phyloP scores from a whole-genome alignment of 64 coral and sea anemone species.

The Pocillopora verrucosa region DNA sequence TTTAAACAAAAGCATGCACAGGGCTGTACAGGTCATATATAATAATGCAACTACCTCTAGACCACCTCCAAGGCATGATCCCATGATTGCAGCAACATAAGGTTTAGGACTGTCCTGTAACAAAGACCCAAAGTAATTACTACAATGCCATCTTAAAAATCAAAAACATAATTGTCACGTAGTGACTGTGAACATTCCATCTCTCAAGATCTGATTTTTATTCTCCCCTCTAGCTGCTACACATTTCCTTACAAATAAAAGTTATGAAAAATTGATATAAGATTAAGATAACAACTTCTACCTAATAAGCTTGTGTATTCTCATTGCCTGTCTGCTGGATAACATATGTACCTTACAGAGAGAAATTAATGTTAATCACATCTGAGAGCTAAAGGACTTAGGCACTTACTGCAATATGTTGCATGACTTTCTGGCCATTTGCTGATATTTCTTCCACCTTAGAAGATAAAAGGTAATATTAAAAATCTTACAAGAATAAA shows the following conservation, averaged over 20 bases:
- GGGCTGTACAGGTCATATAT: not conserved
- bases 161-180: not conserved
- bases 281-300: too few species aligned
- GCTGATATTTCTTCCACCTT: constrained; percentile 85
- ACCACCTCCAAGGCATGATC: constrained; percentile 94
- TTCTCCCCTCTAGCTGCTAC: too few species aligned
- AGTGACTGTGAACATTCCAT: too few species aligned
- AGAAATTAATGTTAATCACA: too few species aligned
- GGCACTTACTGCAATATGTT: constrained; percentile 67
- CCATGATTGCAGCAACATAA: constrained; percentile 94
- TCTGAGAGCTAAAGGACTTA: not conserved
- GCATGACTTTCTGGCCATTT: constrained; percentile 84
- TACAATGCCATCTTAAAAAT: not conserved
- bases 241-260: too few species aligned
- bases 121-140: not conserved
- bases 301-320: too few species aligned
- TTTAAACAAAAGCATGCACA: too few species aligned
- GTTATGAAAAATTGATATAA: too few species aligned
- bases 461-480: not conserved
- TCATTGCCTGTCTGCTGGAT: too few species aligned
- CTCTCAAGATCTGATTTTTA: too few species aligned
- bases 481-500: not conserved
- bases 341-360: too few species aligned
- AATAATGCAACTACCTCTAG: constrained; percentile 60
- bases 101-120: constrained; percentile 90